These are phyloP conservation scores for Bos taurus DNA, from an alignment of 2,113 vertebrate species.

Conservation along the genomic window DNA sequence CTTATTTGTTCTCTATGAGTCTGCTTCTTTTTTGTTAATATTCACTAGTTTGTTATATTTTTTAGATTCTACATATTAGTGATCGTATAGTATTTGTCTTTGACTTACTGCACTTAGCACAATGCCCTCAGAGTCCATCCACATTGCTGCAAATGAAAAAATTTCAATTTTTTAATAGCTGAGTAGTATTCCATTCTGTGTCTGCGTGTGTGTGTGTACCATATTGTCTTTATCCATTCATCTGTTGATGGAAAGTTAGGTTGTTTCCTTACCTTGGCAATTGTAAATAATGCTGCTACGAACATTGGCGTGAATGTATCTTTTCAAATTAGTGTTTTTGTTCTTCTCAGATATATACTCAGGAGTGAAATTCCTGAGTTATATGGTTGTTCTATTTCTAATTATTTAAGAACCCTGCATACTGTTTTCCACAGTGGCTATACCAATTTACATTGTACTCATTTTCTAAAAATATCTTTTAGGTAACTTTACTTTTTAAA, in stretches of 20 bases:
- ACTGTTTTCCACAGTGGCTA: neutral
- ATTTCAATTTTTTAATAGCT: neutral
- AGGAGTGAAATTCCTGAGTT: neutral
- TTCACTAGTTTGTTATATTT: neutral
- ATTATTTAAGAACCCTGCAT: neutral
- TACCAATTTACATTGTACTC: neutral
- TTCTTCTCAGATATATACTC: neutral
- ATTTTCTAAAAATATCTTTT: neutral
- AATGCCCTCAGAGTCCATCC: neutral
- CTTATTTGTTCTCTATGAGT: neutral
- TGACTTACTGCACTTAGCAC: neutral
- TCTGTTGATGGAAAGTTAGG: neutral
- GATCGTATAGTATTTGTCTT: neutral
- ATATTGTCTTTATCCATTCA: neutral
- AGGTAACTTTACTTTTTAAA: neutral
- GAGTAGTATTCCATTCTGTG: neutral
- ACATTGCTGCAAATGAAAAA: neutral
- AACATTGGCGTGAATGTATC: neutral
- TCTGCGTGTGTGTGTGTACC: neutral
- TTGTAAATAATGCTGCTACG: neutral
- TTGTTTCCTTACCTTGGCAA: neutral
- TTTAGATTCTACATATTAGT: neutral
- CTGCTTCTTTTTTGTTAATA: neutral
- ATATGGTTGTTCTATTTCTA: neutral
- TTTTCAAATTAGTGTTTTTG: neutral